Evolutionary conservation across 2,797 vertebrate genomes (phyloP).

Genomic region (Rhyacichthys aspro): DNA sequence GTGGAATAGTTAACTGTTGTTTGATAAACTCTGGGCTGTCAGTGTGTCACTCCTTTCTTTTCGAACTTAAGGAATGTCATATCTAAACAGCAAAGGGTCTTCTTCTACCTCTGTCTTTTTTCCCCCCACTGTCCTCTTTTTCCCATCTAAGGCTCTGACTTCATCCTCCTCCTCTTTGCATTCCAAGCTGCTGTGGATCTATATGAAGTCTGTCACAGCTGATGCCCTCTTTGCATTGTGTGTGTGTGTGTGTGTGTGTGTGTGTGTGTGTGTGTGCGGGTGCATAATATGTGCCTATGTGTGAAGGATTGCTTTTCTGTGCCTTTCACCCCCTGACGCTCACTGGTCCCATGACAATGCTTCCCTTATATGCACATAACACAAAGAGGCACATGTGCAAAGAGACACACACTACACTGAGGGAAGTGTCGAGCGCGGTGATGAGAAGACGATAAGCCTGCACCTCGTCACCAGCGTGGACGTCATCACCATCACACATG

Average conservation of each 20-base stretch:
- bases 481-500: constrained; percentile 34
- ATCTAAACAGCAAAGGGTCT: constrained; percentile 23
- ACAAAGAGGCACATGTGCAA: constrained; percentile 56
- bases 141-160: constrained; percentile 36
- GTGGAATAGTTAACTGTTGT: neutral
- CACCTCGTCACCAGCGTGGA: constrained; percentile 33
- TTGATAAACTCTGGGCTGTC: constrained; percentile 37
- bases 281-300: constrained; percentile 53
- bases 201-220: constrained; percentile 66
- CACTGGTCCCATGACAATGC: constrained; percentile 70
- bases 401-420: constrained; percentile 32
- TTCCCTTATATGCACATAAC: constrained; percentile 67
- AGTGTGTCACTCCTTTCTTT: constrained; percentile 24
- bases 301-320: constrained; percentile 61
- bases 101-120: constrained; percentile 17
- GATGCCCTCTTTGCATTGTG: constrained; percentile 46
- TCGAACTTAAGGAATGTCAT: constrained; percentile 5
- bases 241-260: constrained; percentile 31
- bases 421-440: constrained; percentile 40
- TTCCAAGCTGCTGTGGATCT: constrained; percentile 54
- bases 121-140: constrained; percentile 20
- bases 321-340: constrained; percentile 65
- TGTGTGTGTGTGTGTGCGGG: constrained; percentile 28
- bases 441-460: constrained; percentile 39
- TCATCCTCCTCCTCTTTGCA: constrained; percentile 38